Percentiles rank a stretch among this genome's conserved stretches.
These are phyloP conservation scores for Semicossyphus pulcher DNA, from an alignment of 2,113 vertebrate species.

Conservation along the genomic window DNA sequence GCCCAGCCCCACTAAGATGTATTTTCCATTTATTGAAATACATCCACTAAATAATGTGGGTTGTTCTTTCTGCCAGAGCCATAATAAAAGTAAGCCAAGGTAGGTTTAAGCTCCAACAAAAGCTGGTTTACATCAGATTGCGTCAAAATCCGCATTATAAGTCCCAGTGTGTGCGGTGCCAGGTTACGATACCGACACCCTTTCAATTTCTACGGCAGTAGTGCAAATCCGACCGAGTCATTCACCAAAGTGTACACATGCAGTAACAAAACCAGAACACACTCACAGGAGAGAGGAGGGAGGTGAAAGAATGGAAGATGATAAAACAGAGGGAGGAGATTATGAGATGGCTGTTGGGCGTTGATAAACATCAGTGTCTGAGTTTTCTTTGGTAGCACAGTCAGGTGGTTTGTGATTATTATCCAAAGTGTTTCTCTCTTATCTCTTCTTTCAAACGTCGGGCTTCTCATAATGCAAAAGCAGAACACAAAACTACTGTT, in stretches of 20 bases:
- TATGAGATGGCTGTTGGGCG: slow-evolving; percentile 47
- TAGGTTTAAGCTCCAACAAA: neutral
- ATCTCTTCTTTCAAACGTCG: slow-evolving; percentile 73
- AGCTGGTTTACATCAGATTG: slow-evolving; percentile 1
- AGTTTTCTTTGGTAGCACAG: slow-evolving; percentile 96
- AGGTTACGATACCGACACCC: slow-evolving; percentile 19
- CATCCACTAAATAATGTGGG: slow-evolving; percentile 7
- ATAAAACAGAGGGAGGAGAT: slow-evolving; percentile 35
- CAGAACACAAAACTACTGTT: slow-evolving; percentile 82
- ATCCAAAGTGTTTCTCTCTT: slow-evolving; percentile 71
- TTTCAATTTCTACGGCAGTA: slow-evolving; percentile 43
- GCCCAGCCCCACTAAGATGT: neutral
- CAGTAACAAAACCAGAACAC: slow-evolving; percentile 34
- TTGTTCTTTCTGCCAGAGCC: neutral
- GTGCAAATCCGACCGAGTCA: slow-evolving; percentile 52
- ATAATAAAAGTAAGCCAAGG: neutral
- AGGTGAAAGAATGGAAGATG: slow-evolving; percentile 48
- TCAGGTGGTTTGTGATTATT: slow-evolving; percentile 86
- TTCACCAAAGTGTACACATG: slow-evolving; percentile 23
- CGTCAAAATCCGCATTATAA: slow-evolving; percentile 17
- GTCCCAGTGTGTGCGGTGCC: slow-evolving; percentile 39
- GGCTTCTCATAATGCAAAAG: slow-evolving; percentile 83
- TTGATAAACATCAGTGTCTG: slow-evolving; percentile 84
- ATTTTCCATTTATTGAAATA: slow-evolving; percentile 4
- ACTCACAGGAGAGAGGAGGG: slow-evolving; percentile 40